Base-by-base conservation (phyloP, 2,113 vertebrate species). In the Phaetusa simplex region DNA sequence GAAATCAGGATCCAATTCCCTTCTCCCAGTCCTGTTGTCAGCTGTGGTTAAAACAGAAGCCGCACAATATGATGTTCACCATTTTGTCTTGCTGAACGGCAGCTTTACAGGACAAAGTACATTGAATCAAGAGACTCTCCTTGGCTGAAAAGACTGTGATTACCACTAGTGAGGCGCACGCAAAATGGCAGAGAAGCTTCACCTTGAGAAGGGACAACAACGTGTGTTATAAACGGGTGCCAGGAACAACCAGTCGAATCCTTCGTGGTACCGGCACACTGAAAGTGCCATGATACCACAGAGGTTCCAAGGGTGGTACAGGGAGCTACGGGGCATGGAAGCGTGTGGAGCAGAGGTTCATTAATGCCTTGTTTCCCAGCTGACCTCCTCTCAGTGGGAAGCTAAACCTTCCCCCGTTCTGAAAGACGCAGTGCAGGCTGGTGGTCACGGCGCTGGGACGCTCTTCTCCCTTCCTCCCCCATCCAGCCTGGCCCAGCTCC, bases 1-100 rank as follows among this genome's bases (percentile, higher is more conserved):
- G 88, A 95, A 91, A 94, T 72, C 52, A 95, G 88, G 61, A 91
- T 92, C 53, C 88, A 95, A 72, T 95, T 96, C 94, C 88, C 90
- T 95, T 92, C 95, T 97, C 93, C 94, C 94, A 78, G 82, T 20
- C 76, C 85, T 88, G 79, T 93, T 96, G 85, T 94, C 92, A 97
- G 79, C 88, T 95, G 71, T 86, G 82, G 67, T 80, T 97, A 43
- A 70, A 96, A 67, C 95, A 96, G 88, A 95, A 97, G 94, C 80
- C 70, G 86, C 42, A 81, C 82, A 95, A 94, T 90, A 95, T 80
- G 86, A 96, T n/a, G 40, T 36, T 95, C 93, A 91, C 91, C 77
- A 76, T 95, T 86, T 91, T 92, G 55, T 79, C 56, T 83, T 69
- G 50, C 76, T 88, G 95, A 93, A 95, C 64, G 78, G 80, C 59